Evolutionary conservation across 2,113 vertebrate genomes (phyloP).

Genomic region (Oryctolagus cuniculus): mOryCun1.1 NC_091444.1:23772001-23772500

Average conservation of each 20-base stretch:
- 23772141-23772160: neutral
- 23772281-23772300: neutral
- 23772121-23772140: neutral
- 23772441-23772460: neutral
- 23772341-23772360: neutral
- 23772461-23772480: neutral
- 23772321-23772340: neutral
- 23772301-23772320: neutral
- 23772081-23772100: neutral
- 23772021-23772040: neutral
- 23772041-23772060: neutral
- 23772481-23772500: neutral
- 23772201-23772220: neutral
- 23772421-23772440: neutral
- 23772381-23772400: neutral
- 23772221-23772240: neutral
- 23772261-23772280: neutral
- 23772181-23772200: neutral
- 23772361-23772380: neutral
- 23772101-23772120: neutral
- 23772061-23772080: neutral
- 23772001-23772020: neutral
- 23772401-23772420: slow-evolving; percentile 8
- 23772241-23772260: neutral
- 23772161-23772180: neutral